These are phyloP conservation scores for Sebastolobus altivelis DNA, from an alignment of 2,797 vertebrate species.

Conservation along the genomic window DNA sequence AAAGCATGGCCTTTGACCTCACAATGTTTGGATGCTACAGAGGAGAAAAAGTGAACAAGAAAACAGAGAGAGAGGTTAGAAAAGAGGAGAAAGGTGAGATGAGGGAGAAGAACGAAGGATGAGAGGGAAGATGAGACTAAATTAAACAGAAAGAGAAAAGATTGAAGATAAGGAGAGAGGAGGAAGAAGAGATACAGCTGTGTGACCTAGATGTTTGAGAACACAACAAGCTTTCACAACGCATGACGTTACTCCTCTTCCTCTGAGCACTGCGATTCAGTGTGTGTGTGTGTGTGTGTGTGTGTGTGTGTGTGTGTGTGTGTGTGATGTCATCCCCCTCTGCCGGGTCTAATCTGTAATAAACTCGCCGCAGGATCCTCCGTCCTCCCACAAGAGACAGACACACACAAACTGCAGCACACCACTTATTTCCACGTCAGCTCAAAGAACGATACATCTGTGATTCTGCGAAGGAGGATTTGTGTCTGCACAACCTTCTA, in stretches of 20 bases:
- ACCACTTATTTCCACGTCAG: slow-evolving; percentile 1
- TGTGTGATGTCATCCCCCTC: slow-evolving; percentile 31
- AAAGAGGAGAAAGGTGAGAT: background rate
- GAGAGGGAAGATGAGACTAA: background rate
- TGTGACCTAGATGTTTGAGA: slow-evolving; percentile 71
- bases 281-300: slow-evolving; percentile 28
- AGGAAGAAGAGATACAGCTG: slow-evolving; percentile 39
- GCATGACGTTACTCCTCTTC: slow-evolving; percentile 45
- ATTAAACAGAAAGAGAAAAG: background rate
- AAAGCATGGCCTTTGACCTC: no score
- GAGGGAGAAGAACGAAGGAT: background rate
- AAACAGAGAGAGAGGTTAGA: background rate
- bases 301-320: slow-evolving; percentile 32
- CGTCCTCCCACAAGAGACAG: slow-evolving; percentile 25
- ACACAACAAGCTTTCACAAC: slow-evolving; percentile 61
- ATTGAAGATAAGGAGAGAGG: background rate
- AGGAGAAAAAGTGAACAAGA: background rate
- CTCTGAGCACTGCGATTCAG: slow-evolving; percentile 34
- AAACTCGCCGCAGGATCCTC: slow-evolving; percentile 38
- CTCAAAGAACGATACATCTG: background rate
- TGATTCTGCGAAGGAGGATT: background rate
- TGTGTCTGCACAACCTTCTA: background rate
- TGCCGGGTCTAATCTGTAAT: slow-evolving; percentile 58
- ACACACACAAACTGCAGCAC: slow-evolving; percentile 8
- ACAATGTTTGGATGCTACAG: no score